These are phyloP conservation scores for Syngnathus rostellatus DNA, from an alignment of 2,797 vertebrate species.

Conservation along the genomic window DNA sequence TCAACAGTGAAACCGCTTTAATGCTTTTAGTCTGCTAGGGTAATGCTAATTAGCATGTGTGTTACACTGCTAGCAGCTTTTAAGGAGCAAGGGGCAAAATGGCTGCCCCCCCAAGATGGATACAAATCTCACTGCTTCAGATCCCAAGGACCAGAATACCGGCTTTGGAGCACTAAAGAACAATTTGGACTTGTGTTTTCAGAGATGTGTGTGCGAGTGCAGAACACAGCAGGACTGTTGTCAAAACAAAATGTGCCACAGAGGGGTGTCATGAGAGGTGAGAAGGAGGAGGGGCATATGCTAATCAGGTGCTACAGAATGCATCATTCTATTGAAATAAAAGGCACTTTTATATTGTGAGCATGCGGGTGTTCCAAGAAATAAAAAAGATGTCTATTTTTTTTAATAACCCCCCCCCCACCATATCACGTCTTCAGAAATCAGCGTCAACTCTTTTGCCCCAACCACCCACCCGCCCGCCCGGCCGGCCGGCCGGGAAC, in stretches of 20 bases:
- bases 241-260: constrained; percentile 57
- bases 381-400: background rate
- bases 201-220: constrained; percentile 31
- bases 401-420: no score
- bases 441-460: constrained; percentile 15
- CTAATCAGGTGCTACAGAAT: constrained; percentile 29
- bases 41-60: no score
- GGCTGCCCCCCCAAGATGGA: no score
- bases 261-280: constrained; percentile 36
- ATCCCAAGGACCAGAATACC: no score
- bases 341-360: background rate
- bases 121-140: no score
- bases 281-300: constrained; percentile 22
- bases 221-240: constrained; percentile 51
- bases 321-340: constrained; percentile 13
- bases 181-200: constrained; percentile 32
- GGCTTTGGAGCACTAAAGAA: no score
- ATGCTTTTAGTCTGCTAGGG: no score
- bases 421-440: constrained; percentile 21
- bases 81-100: no score
- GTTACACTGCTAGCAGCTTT: no score
- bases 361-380: constrained; percentile 1
- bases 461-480: no score
- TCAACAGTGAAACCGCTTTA: no score
- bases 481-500: background rate